A percentile compares a stretch with the other conserved stretches of the same genome.
phyloP scores from a whole-genome alignment of 2,888 invertebrate species.

The Tetramorium bicarinatum region DNA sequence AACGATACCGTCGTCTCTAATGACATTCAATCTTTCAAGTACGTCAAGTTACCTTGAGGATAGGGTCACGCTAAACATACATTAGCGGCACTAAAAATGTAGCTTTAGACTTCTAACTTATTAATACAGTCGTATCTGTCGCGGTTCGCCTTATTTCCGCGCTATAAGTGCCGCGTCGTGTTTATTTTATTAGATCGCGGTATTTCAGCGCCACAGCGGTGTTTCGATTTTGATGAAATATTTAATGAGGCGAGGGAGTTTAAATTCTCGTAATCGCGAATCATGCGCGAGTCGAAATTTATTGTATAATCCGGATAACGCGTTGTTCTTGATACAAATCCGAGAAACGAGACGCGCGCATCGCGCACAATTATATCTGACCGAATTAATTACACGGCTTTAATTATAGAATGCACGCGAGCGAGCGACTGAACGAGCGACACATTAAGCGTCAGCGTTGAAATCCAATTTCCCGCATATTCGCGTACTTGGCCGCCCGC shows the following conservation, averaged over 20 bases:
- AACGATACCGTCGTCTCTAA: slow-evolving; percentile 39
- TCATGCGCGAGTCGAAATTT: background rate
- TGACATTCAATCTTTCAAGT: slow-evolving; percentile 10
- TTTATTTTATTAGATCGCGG: background rate
- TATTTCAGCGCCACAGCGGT: background rate
- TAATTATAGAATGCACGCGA: slow-evolving; percentile 47
- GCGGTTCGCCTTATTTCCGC: background rate
- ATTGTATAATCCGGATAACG: background rate
- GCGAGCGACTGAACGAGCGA: background rate
- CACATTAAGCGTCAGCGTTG: slow-evolving; percentile 43
- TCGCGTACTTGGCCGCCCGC: slow-evolving; percentile 45
- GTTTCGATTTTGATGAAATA: background rate
- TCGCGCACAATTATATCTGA: slow-evolving; percentile 12
- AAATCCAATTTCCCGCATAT: slow-evolving; percentile 62
- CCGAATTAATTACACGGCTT: slow-evolving; percentile 56
- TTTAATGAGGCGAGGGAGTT: background rate
- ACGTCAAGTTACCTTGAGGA: background rate
- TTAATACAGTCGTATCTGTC: background rate
- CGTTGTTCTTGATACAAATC: background rate
- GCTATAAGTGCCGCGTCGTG: background rate
- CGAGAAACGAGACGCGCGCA: slow-evolving; percentile 5
- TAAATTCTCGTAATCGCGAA: background rate
- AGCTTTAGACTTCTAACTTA: background rate
- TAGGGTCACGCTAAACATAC: background rate
- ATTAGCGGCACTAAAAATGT: slow-evolving; percentile 9